Percentiles rank a stretch among this genome's conserved stretches.
phyloP scores from a whole-genome alignment of 2,797 vertebrate species.

The Oryzias sinensis region DNA sequence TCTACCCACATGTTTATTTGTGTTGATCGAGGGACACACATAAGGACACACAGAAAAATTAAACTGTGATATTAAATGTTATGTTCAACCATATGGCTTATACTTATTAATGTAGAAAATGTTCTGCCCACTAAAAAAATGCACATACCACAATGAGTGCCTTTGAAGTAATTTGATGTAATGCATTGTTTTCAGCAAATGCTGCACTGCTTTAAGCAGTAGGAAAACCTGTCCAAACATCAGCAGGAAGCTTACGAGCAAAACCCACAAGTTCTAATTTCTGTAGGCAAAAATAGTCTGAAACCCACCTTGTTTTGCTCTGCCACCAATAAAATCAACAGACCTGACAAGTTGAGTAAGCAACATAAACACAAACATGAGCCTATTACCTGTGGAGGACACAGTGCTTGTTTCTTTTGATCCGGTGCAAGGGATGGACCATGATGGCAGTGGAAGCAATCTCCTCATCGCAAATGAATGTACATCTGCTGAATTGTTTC shows the following conservation, averaged over 20 bases:
- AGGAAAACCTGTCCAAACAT: slow-evolving; percentile 45
- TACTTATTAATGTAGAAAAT: not conserved
- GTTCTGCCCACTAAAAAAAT: too few relatives aligned
- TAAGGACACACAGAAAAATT: slow-evolving; percentile 9
- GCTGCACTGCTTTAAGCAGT: slow-evolving; percentile 15
- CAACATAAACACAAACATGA: slow-evolving; percentile 39
- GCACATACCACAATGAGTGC: not conserved
- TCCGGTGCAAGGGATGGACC: slow-evolving; percentile 56
- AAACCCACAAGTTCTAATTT: slow-evolving; percentile 18
- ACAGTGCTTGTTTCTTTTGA: slow-evolving; percentile 24
- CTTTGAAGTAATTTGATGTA: too few relatives aligned
- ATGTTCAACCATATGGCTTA: not conserved
- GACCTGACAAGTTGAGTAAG: slow-evolving; percentile 47
- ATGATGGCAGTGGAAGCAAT: slow-evolving; percentile 62
- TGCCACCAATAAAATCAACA: slow-evolving; percentile 40
- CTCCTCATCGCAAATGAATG: slow-evolving; percentile 68
- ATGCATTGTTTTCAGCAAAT: slow-evolving; percentile 17
- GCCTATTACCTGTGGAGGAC: slow-evolving; percentile 42
- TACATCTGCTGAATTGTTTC: slow-evolving; percentile 74
- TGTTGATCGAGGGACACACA: slow-evolving; percentile 28
- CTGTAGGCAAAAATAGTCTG: slow-evolving; percentile 12
- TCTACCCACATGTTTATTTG: slow-evolving; percentile 39
- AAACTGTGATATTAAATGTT: slow-evolving; percentile 4
- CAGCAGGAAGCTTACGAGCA: slow-evolving; percentile 29
- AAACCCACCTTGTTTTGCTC: slow-evolving; percentile 30